Evolutionary conservation across 2,888 invertebrate genomes (phyloP).

Genomic region (Ischnus inquisitorius): DNA sequence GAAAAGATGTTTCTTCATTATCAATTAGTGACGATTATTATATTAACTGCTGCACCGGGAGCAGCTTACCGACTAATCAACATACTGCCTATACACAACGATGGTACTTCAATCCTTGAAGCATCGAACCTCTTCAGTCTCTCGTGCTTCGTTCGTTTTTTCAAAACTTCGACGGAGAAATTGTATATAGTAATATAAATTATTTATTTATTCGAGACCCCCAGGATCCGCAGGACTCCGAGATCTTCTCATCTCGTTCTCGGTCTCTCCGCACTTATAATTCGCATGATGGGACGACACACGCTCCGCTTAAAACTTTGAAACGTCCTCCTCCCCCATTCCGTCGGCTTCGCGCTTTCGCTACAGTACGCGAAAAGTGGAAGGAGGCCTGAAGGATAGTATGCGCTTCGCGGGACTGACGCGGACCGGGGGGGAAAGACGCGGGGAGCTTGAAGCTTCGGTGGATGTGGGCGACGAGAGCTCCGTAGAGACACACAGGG

Average conservation of each 20-base stretch:
- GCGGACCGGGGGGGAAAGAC: conserved; percentile 19
- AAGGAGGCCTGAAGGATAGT: conserved; percentile 33
- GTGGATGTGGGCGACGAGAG: conserved; percentile 45
- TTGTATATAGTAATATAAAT: conserved; percentile 52
- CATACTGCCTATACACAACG: too few species aligned
- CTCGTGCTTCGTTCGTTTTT: conserved; percentile 30
- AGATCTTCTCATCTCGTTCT: conserved; percentile 43
- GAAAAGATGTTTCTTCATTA: not conserved
- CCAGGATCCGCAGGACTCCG: conserved; percentile 32
- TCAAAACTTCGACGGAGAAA: conserved; percentile 46
- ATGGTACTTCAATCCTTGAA: conserved; percentile 28
- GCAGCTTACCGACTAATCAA: too few species aligned
- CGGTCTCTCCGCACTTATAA: conserved; percentile 75
- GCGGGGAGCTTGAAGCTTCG: conserved; percentile 50
- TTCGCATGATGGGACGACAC: conserved; percentile 80
- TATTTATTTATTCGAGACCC: conserved; percentile 64
- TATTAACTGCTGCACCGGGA: not conserved
- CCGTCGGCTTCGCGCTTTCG: conserved; percentile 53
- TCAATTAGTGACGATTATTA: not conserved
- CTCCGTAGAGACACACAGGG: conserved; percentile 56
- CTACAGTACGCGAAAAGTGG: conserved; percentile 45
- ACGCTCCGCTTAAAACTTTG: conserved; percentile 81
- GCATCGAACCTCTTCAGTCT: not conserved
- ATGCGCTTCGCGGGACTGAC: conserved; percentile 50
- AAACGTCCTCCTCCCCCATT: conserved; percentile 71